phyloP scores from a whole-genome alignment of 2,113 vertebrate genomes.

The Oostethus manadensis region DNA sequence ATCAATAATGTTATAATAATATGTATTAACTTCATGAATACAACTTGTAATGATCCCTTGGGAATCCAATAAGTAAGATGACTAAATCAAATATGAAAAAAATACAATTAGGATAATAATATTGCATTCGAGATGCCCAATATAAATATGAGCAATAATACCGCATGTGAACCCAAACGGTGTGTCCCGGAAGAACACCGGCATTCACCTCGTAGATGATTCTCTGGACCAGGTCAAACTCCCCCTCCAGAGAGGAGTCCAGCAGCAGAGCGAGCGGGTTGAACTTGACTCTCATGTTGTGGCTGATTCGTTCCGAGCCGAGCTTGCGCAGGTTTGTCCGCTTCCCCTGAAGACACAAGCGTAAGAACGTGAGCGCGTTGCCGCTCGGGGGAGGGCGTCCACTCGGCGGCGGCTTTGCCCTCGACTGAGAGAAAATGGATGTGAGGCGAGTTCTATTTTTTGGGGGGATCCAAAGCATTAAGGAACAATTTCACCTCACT shows the following conservation, averaged over 20 bases:
- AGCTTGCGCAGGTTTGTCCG: conserved; percentile 91
- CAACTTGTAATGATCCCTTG: too few species aligned
- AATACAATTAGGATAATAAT: too few species aligned
- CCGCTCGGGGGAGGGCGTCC: background rate
- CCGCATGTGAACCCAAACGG: background rate
- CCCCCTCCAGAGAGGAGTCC: conserved; percentile 95
- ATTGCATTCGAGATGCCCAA: too few species aligned
- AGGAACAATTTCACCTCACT: conserved; percentile 27
- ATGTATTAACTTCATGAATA: too few species aligned
- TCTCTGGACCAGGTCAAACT: conserved; percentile 95
- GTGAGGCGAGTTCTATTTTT: conserved; percentile 14
- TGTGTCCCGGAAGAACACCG: background rate
- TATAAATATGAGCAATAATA: too few species aligned
- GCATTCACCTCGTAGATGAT: conserved; percentile 91
- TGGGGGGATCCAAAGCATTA: conserved; percentile 36
- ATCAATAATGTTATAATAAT: too few species aligned
- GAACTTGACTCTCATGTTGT: conserved; percentile 94
- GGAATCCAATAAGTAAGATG: too few species aligned
- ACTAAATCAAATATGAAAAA: too few species aligned
- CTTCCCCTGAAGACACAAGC: conserved; percentile 79
- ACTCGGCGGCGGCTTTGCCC: background rate
- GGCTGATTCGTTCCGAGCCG: conserved; percentile 87
- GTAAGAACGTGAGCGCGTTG: conserved; percentile 2
- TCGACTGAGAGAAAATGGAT: conserved; percentile 18
- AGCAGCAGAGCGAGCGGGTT: conserved; percentile 92